Percentiles rank a stretch among this genome's conserved stretches.
These are phyloP conservation scores for Luscinia megarhynchos DNA, from an alignment of 2,797 vertebrate species.

Conservation along the genomic window DNA sequence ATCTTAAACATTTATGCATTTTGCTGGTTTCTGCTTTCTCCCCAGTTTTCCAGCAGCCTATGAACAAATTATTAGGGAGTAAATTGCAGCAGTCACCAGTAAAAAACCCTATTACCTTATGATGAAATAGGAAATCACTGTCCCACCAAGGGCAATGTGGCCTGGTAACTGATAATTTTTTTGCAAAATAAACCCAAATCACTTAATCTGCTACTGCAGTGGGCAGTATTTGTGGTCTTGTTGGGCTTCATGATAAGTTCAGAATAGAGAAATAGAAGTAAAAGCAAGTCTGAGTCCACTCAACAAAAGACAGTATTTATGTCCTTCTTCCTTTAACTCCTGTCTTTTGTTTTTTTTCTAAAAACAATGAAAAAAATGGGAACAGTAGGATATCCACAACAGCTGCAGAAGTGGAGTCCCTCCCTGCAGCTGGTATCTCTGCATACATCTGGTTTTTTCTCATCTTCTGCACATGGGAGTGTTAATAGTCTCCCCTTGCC, in stretches of 20 bases:
- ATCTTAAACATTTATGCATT: not conserved
- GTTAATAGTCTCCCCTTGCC: not conserved
- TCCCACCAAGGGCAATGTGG: not conserved
- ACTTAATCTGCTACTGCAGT: not conserved
- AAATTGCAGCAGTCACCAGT: not conserved
- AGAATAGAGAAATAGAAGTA: not conserved
- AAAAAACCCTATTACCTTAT: not conserved
- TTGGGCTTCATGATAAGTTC: not conserved
- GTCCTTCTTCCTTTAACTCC: not conserved
- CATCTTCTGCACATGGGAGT: accelerated
- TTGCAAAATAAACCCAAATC: not conserved
- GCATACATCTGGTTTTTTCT: not conserved
- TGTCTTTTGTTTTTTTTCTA: not conserved
- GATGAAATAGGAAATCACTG: not conserved
- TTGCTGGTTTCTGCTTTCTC: not conserved
- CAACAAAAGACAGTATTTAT: not conserved
- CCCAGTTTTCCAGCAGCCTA: not conserved
- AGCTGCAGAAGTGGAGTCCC: not conserved
- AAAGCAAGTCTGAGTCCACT: not conserved
- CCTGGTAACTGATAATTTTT: not conserved
- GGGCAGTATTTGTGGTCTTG: not conserved
- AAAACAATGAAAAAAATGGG: not conserved
- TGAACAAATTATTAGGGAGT: not conserved
- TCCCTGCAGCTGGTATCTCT: not conserved
- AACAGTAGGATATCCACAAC: not conserved